Conservation (phyloP, 1,140 invertebrate genomes). For the Portunus trituberculatus region DNA sequence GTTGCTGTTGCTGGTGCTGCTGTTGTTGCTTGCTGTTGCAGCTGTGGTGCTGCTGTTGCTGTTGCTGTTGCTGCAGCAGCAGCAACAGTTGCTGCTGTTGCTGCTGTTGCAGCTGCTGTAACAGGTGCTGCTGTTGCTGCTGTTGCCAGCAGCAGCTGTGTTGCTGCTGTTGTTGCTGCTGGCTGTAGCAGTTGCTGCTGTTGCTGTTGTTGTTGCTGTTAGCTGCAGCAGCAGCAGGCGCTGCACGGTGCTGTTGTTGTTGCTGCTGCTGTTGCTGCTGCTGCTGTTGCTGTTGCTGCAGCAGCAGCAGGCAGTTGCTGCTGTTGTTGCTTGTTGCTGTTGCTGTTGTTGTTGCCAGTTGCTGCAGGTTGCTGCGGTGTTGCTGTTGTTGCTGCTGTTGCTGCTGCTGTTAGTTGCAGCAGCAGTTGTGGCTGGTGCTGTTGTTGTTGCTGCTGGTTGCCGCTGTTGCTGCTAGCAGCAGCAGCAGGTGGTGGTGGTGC, state of each 20-base stretch:
- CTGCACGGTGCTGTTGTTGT: background rate
- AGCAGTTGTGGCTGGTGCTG: no score
- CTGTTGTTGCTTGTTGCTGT: background rate
- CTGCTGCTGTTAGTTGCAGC: background rate
- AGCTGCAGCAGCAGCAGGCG: no score
- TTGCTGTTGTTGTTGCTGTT: conserved; percentile 4
- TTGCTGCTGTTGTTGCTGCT: conserved; percentile 16
- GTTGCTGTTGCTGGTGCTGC: background rate
- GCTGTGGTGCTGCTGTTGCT: background rate
- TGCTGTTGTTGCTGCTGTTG: background rate
- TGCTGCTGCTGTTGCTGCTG: background rate
- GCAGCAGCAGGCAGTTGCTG: background rate
- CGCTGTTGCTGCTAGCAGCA: background rate
- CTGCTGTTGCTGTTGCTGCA: background rate
- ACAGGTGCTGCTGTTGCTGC: background rate
- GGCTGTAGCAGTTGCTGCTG: background rate
- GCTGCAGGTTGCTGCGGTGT: background rate
- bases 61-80: background rate
- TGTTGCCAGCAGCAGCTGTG: background rate
- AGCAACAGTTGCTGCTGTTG: background rate
- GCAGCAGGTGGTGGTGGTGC: background rate
- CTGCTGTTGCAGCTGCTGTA: background rate
- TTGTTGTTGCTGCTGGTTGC: no score
- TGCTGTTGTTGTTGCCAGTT: background rate
- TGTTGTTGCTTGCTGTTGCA: background rate